Base-by-base conservation (phyloP, 2,888 invertebrate species). In the Scelioninae gen. 2 region DNA sequence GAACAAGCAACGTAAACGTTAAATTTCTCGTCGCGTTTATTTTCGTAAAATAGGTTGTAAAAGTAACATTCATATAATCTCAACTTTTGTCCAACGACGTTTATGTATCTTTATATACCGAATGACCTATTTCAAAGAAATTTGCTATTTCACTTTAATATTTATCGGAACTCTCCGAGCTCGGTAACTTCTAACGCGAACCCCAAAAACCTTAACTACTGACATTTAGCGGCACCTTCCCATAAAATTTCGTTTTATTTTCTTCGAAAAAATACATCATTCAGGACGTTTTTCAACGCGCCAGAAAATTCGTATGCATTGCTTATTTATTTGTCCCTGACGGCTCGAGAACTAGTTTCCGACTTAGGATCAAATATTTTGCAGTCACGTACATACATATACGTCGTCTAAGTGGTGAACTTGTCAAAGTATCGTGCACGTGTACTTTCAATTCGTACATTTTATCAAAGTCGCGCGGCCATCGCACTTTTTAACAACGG, bases 311-410 rank as follows among this genome's bases (percentile, higher is more conserved):
- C 16, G 41, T 18, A 41, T 18, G 18, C 41, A 15, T 41, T 16
- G 15, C 41, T 16, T 41, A 15, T 41, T 41, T 41, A 41, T 41
- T 41, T 16, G 41, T 41, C 16, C 41, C 41, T 10, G 16, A 41
- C 18, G 16, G 10, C 18, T 3, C 41, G 18, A 13, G 4, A 37
- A 37, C 5, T 11, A 37, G 37, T 37, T 37, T 15, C 15, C 11
- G 13, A 11, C 15, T 37, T 37, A 4, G 11, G 37, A 37, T 37
- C 37, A 37, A 37, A 37, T 13, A 37, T 37, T 37, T 37, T 11
- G 11, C 13, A 9, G 37, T 37, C 33, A 33, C 33, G 33, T 33
- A 22, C 22, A 22, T 22, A 22, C 31, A 10, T 31, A 31, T 31
- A 31, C n/a, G n/a, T n/a, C 4, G 31, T 31, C 10, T 13, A 11